Percentiles rank a stretch among this genome's conserved stretches.
Conservation (phyloP, 2,113 vertebrate species). For the Lophochroa leadbeateri region DNA sequence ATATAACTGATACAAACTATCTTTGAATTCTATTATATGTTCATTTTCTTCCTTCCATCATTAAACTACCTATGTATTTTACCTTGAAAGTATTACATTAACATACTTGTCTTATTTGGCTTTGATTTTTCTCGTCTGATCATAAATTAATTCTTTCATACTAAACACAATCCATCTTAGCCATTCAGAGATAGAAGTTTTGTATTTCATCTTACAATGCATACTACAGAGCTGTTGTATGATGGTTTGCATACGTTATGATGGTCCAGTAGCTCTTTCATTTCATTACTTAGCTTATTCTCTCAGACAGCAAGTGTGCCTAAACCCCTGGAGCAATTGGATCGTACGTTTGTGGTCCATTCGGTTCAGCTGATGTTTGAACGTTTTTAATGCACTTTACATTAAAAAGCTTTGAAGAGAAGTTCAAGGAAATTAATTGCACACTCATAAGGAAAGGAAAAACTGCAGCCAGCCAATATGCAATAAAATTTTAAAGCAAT, state of each 20-base stretch:
- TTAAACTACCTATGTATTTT: background rate
- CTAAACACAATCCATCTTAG: background rate
- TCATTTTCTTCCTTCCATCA: background rate
- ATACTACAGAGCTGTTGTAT: background rate
- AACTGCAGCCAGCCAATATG: background rate
- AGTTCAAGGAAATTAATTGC: constrained; percentile 1
- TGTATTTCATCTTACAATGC: background rate
- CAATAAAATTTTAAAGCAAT: background rate
- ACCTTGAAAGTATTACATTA: background rate
- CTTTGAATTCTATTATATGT: background rate
- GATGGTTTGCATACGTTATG: background rate
- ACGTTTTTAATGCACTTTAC: background rate
- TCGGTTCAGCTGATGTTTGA: background rate
- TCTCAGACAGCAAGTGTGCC: background rate
- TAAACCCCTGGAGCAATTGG: background rate
- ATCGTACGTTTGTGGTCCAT: background rate
- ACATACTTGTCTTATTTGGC: background rate
- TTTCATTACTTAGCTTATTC: background rate
- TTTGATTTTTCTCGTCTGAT: background rate
- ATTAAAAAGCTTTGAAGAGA: background rate
- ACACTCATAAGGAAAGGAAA: background rate
- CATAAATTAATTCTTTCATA: background rate
- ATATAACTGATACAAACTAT: background rate
- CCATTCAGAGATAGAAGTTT: background rate
- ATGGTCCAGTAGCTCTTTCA: background rate